phyloP scores from a whole-genome alignment of 2,888 invertebrate species.

The Dione vanillae region DNA sequence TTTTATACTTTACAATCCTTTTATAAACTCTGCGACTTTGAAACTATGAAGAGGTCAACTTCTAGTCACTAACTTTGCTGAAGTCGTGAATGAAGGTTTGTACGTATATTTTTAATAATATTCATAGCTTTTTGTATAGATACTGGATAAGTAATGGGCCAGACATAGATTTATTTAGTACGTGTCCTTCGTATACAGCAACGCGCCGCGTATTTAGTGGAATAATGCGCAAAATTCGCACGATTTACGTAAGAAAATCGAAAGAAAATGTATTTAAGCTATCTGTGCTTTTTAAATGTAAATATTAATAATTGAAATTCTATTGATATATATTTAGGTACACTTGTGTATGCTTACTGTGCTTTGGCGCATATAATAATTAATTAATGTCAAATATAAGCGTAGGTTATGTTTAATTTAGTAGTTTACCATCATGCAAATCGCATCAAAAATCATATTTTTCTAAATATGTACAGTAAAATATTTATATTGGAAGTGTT shows the following conservation, averaged over 20 bases:
- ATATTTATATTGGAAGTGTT: no score
- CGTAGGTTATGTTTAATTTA: no score
- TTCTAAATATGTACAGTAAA: no score
- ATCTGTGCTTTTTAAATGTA: no score
- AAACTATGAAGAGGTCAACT: constrained; percentile 25
- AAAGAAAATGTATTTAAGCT: not conserved
- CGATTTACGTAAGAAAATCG: constrained; percentile 9
- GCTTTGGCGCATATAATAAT: no score
- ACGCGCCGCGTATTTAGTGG: constrained; percentile 41
- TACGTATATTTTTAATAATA: constrained; percentile 5
- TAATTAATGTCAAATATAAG: no score
- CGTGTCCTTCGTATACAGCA: constrained; percentile 34
- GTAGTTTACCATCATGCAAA: no score
- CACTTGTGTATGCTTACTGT: no score
- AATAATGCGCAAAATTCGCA: constrained; percentile 42
- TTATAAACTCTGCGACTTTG: constrained; percentile 25
- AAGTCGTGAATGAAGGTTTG: constrained; percentile 25
- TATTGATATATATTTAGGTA: no score
- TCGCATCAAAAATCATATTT: no score
- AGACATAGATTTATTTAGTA: constrained; percentile 32
- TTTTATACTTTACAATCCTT: constrained; percentile 12
- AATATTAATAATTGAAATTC: no score
- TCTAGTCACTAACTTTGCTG: constrained; percentile 17
- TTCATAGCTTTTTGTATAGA: not conserved
- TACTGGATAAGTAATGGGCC: constrained; percentile 14